Base-by-base conservation (phyloP, 2,113 vertebrate genomes). In the Egretta garzetta region DNA sequence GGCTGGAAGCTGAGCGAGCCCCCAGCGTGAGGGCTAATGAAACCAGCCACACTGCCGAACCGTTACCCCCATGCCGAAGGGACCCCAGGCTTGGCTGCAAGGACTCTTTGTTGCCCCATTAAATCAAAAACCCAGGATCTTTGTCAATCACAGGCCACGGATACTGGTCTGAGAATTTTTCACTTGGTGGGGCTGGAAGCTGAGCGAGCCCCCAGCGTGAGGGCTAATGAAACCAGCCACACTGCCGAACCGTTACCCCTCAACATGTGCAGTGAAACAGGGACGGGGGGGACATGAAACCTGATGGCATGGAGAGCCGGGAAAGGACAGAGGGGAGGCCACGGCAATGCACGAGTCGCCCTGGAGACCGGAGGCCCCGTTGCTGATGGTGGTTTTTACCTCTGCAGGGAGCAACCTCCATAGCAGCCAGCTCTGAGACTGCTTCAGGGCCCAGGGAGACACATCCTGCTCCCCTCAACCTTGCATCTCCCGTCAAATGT, bases 191-290 rank as follows among this genome's bases (percentile, higher is more conserved):
- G 39, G 23, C 70, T 12, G 28, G 72, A 67, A 15, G n/a, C 43
- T 22, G 23, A 75, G 62, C 13, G 20, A 92, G 70, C 21, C 43
- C 53, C 41, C 4, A 4, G 26, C 14, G 14, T 21, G 18, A 93
- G 47, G 45, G 58, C 86, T 95, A 82, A 95, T 88, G 86, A 91
- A 97, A 95, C 41, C 15, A 72, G 81, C 80, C 73, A 89, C 56
- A 12, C 72, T 85, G 71, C 41, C 50, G 68, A 75, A 45, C 41
- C 8, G 49, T 23, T 7, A 39, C 17, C 59, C 18, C 8, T 60
- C 41, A 33, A 39, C 50, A 35, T 35, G n/a, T 12, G 16, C 15
- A 39, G 18, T 4, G 7, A 30, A 12, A 55, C 76, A 77, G n/a
- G 27, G 41, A 45, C 13, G 15, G 8, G 37, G 37, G 17, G 10